Evolutionary conservation across 1,140 invertebrate species (phyloP).

Genomic region (Drosophila cardini): DNA sequence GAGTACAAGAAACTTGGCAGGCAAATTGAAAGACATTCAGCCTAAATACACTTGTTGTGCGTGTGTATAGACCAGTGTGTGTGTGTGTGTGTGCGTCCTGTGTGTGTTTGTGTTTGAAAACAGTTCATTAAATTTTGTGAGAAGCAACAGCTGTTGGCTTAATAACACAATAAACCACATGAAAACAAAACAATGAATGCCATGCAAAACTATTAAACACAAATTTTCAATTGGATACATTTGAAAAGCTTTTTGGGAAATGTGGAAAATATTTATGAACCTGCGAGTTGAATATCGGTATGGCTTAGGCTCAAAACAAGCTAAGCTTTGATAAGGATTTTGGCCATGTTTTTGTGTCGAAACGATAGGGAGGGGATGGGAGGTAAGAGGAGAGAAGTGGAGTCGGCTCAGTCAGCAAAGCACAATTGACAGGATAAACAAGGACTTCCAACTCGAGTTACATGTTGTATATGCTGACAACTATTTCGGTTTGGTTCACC

Average conservation of each 20-base stretch:
- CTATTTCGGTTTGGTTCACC: constrained; percentile 62
- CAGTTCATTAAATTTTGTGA: constrained; percentile 61
- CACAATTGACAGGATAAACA: constrained; percentile 56
- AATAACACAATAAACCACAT: constrained; percentile 55
- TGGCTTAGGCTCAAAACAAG: constrained; percentile 15
- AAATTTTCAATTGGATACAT: constrained; percentile 50
- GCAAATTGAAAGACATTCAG: constrained; percentile 46
- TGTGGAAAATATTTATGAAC: constrained; percentile 33
- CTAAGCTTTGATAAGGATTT: constrained; percentile 28
- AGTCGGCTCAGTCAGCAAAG: constrained; percentile 20
- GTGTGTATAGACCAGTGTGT: constrained; percentile 11
- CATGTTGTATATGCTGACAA: constrained; percentile 54
- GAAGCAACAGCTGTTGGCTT: constrained; percentile 69
- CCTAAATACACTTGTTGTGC: constrained; percentile 26
- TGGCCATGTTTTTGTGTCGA: constrained; percentile 20
- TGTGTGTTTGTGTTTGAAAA: constrained; percentile 7
- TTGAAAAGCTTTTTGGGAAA: constrained; percentile 12
- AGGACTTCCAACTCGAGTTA: constrained; percentile 24
- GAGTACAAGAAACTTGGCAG: constrained; percentile 18
- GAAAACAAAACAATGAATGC: constrained; percentile 47
- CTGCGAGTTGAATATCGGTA: background rate
- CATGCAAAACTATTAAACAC: constrained; percentile 33
- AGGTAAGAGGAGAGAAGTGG: no score
- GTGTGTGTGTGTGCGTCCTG: constrained; percentile 11
- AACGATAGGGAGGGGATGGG: background rate